These are phyloP conservation scores for Isurus oxyrinchus DNA, from an alignment of 2,113 vertebrate genomes.

Conservation along the genomic window DNA sequence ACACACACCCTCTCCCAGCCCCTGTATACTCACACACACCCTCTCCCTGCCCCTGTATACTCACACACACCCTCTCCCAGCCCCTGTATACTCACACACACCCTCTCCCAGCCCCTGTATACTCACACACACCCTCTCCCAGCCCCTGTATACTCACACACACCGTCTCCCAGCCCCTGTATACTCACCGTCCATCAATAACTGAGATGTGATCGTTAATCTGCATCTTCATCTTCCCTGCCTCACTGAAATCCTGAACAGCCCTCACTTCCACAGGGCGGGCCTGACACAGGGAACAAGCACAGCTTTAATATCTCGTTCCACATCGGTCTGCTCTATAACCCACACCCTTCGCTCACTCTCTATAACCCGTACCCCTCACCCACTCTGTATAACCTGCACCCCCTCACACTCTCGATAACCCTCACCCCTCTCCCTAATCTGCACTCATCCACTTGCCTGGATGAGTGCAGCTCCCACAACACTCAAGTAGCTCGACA, in stretches of 20 bases:
- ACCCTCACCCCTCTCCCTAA: too few species aligned
- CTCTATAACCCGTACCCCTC: background rate
- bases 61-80: too few species aligned
- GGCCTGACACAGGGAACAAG: slow-evolving; percentile 51
- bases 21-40: too few species aligned
- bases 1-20: too few species aligned
- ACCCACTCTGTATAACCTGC: too few species aligned
- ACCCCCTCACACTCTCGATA: background rate
- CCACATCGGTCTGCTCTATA: background rate
- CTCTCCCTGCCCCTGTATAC: too few species aligned
- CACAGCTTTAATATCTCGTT: background rate
- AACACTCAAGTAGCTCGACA: too few species aligned
- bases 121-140: too few species aligned
- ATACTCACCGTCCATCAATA: slow-evolving; percentile 58
- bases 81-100: too few species aligned
- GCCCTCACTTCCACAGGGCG: slow-evolving; percentile 64
- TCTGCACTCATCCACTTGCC: background rate
- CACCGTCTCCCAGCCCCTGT: background rate
- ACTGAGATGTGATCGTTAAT: slow-evolving; percentile 66
- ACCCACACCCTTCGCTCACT: background rate
- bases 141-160: too few species aligned
- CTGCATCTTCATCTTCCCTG: slow-evolving; percentile 63
- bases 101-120: too few species aligned
- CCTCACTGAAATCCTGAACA: slow-evolving; percentile 59
- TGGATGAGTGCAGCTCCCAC: too few species aligned